Evolutionary conservation across 2,888 invertebrate species (phyloP).

Genomic region (Perizoma affinitatum): DNA sequence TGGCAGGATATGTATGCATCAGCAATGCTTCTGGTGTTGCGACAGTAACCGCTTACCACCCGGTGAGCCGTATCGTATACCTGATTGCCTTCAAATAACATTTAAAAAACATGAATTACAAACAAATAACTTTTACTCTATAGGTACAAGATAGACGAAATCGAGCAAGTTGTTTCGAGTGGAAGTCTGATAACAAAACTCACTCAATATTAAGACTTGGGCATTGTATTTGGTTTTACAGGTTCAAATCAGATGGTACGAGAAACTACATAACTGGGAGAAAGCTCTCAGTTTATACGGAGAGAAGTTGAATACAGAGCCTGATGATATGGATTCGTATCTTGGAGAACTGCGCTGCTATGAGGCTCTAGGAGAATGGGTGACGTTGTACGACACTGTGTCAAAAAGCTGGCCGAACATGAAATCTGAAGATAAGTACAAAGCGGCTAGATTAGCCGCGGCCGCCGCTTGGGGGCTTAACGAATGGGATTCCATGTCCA

Average conservation of each 20-base stretch:
- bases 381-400: conserved; percentile 91
- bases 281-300: conserved; percentile 95
- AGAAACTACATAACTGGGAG: conserved; percentile 99
- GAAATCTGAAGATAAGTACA: conserved; percentile 79
- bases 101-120: no score
- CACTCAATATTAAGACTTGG: not conserved
- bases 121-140: no score
- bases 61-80: no score
- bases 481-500: conserved; percentile 97
- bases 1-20: no score
- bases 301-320: conserved; percentile 87
- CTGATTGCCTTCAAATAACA: no score
- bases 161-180: no score
- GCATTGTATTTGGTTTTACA: conserved; percentile 5
- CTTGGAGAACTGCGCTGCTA: conserved; percentile 97
- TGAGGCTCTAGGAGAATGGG: conserved; percentile 99
- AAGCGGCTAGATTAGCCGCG: conserved; percentile 95
- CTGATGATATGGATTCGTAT: conserved; percentile 90
- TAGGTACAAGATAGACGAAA: no score
- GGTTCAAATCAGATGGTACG: conserved; percentile 96
- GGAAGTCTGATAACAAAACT: no score
- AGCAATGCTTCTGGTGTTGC: no score
- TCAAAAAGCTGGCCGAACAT: conserved; percentile 91
- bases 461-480: conserved; percentile 98
- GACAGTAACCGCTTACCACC: no score